Base-by-base conservation (phyloP, 2,797 vertebrate genomes). In the Delichon dasypus region DNA sequence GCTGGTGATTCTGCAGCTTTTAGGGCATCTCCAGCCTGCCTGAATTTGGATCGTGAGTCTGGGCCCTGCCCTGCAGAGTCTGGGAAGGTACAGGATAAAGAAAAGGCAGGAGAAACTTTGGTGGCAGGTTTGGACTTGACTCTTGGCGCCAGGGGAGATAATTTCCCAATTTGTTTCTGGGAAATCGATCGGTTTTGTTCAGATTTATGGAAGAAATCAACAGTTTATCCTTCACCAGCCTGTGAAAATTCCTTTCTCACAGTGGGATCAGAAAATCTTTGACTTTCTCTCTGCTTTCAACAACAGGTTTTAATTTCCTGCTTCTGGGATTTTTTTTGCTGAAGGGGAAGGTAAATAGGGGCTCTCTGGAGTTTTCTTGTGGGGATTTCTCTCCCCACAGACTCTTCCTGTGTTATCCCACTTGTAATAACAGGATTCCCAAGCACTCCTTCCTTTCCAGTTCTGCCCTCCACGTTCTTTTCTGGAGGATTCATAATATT, bases 371-470 rank as follows among this genome's bases (percentile, higher is more conserved):
- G 8, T 66, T 62, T 51, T n/a, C 5, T 68, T 25, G 4, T 50
- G 17, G 53, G 34, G 17, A 32, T 66, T 15, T 21, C 25, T 61
- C 2, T 19, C 8, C 26, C 13, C 5, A 0, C 0, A 3, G 47
- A 7, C 12, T 20, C 22, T 16, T 79, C 25, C 48, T 80, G 61
- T 8, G 5, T 89, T 77, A 60, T 48, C 47, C 73, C 36, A 9
- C 71, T 64, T 42, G 2, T 36, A 74, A 85, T 27, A 55, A 21
- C 26, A 42, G 55, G 48, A 54, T 61, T 26, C 34, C n/a, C 36
- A 18, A 65, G 25, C 26, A 19, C 10, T 30, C 68, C 30, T 57
- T 83, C 26, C 5, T 54, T 80, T 75, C 70, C 26, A 93, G 22
- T 47, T 68, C 60, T 34, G 13, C 55, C 81, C 45, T 15, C 23